Conservation (phyloP, 1,140 invertebrate genomes). For the Bombus polaris region DNA sequence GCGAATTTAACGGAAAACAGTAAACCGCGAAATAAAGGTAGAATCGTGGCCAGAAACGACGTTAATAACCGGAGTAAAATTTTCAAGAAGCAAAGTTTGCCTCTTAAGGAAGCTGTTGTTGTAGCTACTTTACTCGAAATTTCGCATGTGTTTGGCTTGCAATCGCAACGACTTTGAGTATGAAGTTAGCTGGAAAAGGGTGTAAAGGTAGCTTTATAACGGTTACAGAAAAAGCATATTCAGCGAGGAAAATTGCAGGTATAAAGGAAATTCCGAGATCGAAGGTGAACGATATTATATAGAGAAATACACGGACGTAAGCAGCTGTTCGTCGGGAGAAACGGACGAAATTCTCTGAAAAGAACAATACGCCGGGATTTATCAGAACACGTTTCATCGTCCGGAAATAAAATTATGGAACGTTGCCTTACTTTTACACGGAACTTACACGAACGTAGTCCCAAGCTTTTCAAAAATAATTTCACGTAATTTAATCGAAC, state of each 20-base stretch:
- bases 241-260: neutral
- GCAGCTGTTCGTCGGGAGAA: neutral
- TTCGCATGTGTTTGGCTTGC: no score
- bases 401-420: neutral
- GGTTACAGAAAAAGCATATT: neutral
- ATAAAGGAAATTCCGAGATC: slow-evolving; percentile 15
- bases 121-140: neutral
- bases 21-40: neutral
- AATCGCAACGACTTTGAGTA: neutral
- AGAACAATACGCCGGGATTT: neutral
- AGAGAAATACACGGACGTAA: neutral
- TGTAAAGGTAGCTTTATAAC: neutral
- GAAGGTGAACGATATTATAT: neutral
- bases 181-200: neutral
- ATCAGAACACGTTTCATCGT: slow-evolving; percentile 9
- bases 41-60: neutral
- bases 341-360: neutral
- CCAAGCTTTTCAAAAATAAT: neutral
- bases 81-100: neutral
- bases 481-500: neutral
- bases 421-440: neutral
- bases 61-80: neutral
- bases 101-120: neutral
- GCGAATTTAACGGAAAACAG: no score
- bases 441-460: neutral